Conservation (phyloP, 2,113 vertebrate species). For the Promerops cafer region DNA sequence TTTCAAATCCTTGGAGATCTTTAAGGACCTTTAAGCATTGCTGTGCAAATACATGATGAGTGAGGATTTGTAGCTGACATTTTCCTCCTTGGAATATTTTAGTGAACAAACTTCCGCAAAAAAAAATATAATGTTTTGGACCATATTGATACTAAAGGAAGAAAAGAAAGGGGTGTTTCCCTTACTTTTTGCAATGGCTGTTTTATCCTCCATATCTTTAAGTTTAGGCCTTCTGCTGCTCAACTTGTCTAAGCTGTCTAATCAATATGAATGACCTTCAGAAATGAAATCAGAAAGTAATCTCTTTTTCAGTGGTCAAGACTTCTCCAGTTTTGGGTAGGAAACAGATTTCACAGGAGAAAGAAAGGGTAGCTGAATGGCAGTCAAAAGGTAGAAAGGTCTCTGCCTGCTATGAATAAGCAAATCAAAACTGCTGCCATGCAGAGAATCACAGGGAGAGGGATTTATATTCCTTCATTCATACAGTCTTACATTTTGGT, state of each 20-base stretch:
- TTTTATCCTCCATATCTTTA: not conserved
- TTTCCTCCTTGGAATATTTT: conserved; percentile 10
- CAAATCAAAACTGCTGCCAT: not conserved
- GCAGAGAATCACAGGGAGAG: not conserved
- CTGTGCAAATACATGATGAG: conserved; percentile 1
- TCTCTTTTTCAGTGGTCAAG: not conserved
- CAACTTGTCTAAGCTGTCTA: not conserved
- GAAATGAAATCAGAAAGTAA: not conserved
- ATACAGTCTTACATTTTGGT: not conserved
- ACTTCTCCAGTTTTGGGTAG: not conserved
- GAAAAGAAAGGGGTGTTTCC: not conserved
- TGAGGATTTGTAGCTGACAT: conserved; percentile 39
- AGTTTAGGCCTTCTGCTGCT: not conserved
- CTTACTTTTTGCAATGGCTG: not conserved
- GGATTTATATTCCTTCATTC: not conserved
- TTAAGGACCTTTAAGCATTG: conserved; percentile 2
- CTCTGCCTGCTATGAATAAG: not conserved
- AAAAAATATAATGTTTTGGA: not conserved
- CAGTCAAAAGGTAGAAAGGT: not conserved
- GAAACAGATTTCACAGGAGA: not conserved
- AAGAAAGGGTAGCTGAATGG: not conserved
- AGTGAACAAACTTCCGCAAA: not conserved
- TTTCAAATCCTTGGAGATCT: not conserved
- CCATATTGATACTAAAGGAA: not conserved
- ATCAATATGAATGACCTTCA: not conserved